Conservation (phyloP, 2,113 vertebrate species). For the Phylloscopus trochilus region DNA sequence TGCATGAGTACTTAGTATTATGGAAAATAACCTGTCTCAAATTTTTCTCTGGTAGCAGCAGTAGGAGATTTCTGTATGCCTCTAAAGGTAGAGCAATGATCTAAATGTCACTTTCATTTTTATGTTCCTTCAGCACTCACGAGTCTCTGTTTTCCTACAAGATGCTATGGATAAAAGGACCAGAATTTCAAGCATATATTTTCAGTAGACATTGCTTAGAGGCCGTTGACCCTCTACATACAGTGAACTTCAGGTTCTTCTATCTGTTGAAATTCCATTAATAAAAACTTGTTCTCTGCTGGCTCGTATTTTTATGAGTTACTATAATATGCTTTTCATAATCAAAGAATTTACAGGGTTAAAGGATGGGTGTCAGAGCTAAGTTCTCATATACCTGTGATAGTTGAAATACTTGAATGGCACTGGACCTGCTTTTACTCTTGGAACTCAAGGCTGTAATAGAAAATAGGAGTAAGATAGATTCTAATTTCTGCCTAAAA, state of each 20-base stretch:
- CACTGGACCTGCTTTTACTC: background rate
- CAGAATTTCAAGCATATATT: background rate
- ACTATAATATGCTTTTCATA: background rate
- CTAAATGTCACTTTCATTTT: background rate
- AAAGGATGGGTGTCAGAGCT: background rate
- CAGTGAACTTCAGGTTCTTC: background rate
- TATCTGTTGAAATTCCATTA: background rate
- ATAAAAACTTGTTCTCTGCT: background rate
- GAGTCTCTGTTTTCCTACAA: background rate
- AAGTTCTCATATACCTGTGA: background rate
- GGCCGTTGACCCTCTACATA: background rate
- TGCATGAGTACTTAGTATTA: background rate
- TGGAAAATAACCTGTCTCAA: background rate
- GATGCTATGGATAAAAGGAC: background rate
- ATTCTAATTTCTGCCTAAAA: background rate
- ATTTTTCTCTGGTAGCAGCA: background rate
- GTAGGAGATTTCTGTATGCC: background rate
- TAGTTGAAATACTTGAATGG: background rate
- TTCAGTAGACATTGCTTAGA: background rate
- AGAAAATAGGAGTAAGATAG: background rate
- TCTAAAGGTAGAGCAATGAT: background rate
- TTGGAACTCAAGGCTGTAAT: background rate
- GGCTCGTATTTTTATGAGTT: background rate
- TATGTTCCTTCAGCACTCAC: background rate
- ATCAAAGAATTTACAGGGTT: background rate